These are phyloP conservation scores for Petromus typicus DNA, from an alignment of 2,113 vertebrate species.

Conservation along the genomic window DNA sequence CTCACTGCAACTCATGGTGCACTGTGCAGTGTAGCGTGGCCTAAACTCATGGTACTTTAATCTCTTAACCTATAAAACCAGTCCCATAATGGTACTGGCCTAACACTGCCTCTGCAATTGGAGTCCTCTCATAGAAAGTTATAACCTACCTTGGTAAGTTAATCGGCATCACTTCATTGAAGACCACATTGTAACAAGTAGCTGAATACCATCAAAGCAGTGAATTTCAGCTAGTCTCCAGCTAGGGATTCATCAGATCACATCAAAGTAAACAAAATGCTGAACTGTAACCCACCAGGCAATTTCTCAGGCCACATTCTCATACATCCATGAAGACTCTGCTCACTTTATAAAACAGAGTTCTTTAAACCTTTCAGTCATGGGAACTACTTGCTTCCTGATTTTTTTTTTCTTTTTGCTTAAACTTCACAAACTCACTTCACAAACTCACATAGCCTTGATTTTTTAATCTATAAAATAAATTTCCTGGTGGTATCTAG, in stretches of 20 bases:
- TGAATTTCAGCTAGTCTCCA: background rate
- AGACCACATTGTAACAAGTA: background rate
- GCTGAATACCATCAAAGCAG: background rate
- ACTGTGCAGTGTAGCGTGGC: background rate
- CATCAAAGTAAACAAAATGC: too few species aligned
- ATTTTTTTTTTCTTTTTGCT: background rate
- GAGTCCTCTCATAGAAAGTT: background rate
- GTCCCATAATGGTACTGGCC: background rate
- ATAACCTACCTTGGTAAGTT: background rate
- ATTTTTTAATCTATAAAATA: background rate
- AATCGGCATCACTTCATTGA: background rate
- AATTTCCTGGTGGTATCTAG: background rate
- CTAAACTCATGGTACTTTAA: background rate
- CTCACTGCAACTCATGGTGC: background rate
- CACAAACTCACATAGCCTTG: background rate
- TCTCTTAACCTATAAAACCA: background rate
- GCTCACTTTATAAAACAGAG: too few species aligned
- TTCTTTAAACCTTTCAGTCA: background rate
- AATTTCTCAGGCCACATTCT: background rate
- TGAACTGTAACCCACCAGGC: fast-evolving
- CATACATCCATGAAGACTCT: background rate
- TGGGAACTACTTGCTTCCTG: background rate
- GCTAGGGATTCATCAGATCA: background rate
- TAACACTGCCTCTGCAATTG: too few species aligned
- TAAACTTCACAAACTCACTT: background rate